Base-by-base conservation (phyloP, 2,113 vertebrate species). In the Mungos mungo region DNA sequence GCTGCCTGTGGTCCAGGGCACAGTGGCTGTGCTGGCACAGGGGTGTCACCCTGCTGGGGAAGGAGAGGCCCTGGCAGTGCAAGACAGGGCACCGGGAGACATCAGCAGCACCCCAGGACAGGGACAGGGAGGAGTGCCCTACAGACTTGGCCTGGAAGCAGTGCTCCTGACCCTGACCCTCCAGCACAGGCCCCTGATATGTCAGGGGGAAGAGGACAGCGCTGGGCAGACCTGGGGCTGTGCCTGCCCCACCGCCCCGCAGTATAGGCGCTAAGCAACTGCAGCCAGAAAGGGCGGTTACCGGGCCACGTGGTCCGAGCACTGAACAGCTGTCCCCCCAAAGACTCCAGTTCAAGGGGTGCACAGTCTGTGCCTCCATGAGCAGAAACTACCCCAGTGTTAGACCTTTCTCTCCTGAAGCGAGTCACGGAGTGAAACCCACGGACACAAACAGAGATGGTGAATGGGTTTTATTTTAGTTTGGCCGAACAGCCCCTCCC, bases 121-220 rank as follows among this genome's bases (percentile, higher is more conserved):
- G 29, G 23, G 50, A 50, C 9, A 38, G 38, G 25, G 14, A 19
- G 45, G 8, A 77, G 60, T 8, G 29, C 57, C 7, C 11, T 16
- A 21, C 29, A 60, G 6, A 19, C 35, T 13, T 12, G 19, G 27
- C 19, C 57, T 35, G 13, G n/a, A 60, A 19, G 9, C 8, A 7
- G 2, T 84, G 38, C 25, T 87, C 54, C 66, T 31, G 82, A 54
- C 23, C 3, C 18, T 13, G n/a, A 19, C 25, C 74, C 29, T 68
- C 29, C 18, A 2, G 0, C 0, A 35, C 5, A 2, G 23, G 12
- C 33, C 8, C 15, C 8, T 23, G 21, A 33, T 21, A n/a, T 12
- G 33, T 33, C 45, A 29, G 41, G 80, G 47, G 33, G 33, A 90
- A 19, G 52, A 38, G 83, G 7, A 35, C n/a, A 41, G 19, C n/a